phyloP scores from a whole-genome alignment of 2,888 invertebrate species.

The Lucinisca nassula region DNA sequence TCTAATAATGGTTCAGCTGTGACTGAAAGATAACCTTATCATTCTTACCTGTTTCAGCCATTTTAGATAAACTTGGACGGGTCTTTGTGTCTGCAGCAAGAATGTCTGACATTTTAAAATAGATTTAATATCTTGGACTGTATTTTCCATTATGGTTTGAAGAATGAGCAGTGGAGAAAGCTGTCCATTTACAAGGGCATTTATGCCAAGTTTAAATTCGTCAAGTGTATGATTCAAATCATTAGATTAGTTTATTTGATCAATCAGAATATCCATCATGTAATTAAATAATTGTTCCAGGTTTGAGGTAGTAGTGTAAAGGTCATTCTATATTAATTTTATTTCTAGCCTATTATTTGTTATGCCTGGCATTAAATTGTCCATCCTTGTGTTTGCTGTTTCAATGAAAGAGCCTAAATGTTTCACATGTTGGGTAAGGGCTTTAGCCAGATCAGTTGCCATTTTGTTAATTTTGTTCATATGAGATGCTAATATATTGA shows the following conservation, averaged over 20 bases:
- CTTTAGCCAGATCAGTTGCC: conserved; percentile 10
- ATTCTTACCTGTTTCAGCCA: conserved; percentile 45
- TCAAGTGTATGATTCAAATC: conserved; percentile 24
- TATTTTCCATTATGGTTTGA: background rate
- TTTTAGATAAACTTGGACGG: conserved; percentile 50
- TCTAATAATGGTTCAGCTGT: conserved; percentile 47
- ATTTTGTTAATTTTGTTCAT: conserved; percentile 31
- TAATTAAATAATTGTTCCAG: conserved; percentile 18
- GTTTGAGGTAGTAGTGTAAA: conserved; percentile 6
- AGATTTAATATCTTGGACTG: conserved; percentile 19
- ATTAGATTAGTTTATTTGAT: conserved; percentile 33
- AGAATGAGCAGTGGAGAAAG: conserved; percentile 40
- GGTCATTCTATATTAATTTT: conserved; percentile 11
- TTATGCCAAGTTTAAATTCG: conserved; percentile 26
- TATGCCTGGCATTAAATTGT: conserved; percentile 39
- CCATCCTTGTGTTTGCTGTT: conserved; percentile 32
- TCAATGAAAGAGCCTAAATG: conserved; percentile 56
- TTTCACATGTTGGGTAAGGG: conserved; percentile 28
- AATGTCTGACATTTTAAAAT: conserved; percentile 42
- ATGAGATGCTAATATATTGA: background rate
- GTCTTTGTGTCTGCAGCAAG: conserved; percentile 41
- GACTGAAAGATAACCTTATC: conserved; percentile 50
- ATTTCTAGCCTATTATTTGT: conserved; percentile 43
- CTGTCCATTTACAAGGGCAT: conserved; percentile 34
- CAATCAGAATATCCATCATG: conserved; percentile 10